Evolutionary conservation across 1,140 invertebrate species (phyloP).

Genomic region (Formica selysi): DNA sequence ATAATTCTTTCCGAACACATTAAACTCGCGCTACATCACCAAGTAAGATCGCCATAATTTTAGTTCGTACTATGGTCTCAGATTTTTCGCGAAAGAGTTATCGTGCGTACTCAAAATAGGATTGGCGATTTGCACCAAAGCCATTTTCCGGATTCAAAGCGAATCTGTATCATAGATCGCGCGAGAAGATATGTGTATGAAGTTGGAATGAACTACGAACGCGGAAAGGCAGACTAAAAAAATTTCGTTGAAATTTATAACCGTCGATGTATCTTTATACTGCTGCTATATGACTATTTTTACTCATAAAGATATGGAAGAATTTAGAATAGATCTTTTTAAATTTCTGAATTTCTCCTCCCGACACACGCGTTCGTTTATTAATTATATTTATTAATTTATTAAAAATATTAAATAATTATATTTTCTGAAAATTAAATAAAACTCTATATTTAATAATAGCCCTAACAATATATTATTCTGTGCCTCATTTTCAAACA

Average conservation of each 20-base stretch:
- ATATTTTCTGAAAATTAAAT: too few relatives aligned
- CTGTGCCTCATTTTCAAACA: background rate
- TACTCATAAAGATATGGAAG: conserved; percentile 11
- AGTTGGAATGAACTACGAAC: background rate
- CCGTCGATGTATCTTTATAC: conserved; percentile 35
- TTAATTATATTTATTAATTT: background rate
- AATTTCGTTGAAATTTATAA: conserved; percentile 34
- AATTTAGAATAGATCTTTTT: background rate
- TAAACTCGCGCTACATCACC: conserved; percentile 45
- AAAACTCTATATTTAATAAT: too few relatives aligned
- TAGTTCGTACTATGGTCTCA: background rate
- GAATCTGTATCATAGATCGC: conserved; percentile 22
- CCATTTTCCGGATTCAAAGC: conserved; percentile 28
- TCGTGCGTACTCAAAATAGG: conserved; percentile 1
- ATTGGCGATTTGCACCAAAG: conserved; percentile 9
- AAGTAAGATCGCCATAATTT: conserved; percentile 36
- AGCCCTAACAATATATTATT: too few relatives aligned
- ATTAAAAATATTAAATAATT: background rate
- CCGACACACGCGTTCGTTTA: background rate
- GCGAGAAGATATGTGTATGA: background rate
- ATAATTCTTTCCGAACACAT: conserved; percentile 52
- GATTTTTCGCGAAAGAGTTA: conserved; percentile 35
- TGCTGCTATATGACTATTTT: background rate
- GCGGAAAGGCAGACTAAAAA: conserved; percentile 3
- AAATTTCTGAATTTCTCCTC: conserved; percentile 2